Base-by-base conservation (phyloP, 2,888 invertebrate genomes). In the Eupsilia transversa region DNA sequence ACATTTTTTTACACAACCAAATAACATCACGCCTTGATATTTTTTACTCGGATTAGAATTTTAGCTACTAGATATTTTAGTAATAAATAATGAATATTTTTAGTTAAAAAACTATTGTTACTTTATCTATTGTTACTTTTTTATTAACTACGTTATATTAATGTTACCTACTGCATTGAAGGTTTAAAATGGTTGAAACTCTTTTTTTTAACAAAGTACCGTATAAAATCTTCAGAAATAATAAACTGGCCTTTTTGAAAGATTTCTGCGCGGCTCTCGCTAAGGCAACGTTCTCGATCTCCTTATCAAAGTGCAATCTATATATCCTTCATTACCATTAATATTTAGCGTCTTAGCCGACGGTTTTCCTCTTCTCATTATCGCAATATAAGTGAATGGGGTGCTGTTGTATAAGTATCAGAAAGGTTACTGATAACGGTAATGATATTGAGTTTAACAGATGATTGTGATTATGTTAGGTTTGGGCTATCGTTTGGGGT, bases 261-360 rank as follows among this genome's bases (percentile, higher is more conserved):
- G 49, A 74, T 71, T 77, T 69, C 14, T 54, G 7, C 20, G 17
- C n/a, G n/a, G 70, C 27, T 59, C 68, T 83, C 49, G 12, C 6
- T 68, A 59, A 41, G 43, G 71, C 61, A 72, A 72, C 4, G n/a
- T n/a, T 49, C 10, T 12, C 38, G 38, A 30, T 20, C 14, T 68
- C n/a, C 57, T 69, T 72, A 85, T 83, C 77, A 63, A 67, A 77
- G 70, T 54, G 14, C 56, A 65, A 83, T 77, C 77, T 72, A 35
- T 59, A 56, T 49, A 63, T 43, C 41, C 66, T 30, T 74, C 73
- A 77, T 78, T 76, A 78, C 20, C 72, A 80, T 85, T 80, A 80
- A 78, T 83, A 80, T 82, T 84, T 56, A 79, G 60, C 56, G 23
- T 46, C 59, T 77, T 64, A 65, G 49, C 17, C 23, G 10, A 57